Evolutionary conservation across 2,888 invertebrate genomes (phyloP).

Genomic region (Seira musarum): DNA sequence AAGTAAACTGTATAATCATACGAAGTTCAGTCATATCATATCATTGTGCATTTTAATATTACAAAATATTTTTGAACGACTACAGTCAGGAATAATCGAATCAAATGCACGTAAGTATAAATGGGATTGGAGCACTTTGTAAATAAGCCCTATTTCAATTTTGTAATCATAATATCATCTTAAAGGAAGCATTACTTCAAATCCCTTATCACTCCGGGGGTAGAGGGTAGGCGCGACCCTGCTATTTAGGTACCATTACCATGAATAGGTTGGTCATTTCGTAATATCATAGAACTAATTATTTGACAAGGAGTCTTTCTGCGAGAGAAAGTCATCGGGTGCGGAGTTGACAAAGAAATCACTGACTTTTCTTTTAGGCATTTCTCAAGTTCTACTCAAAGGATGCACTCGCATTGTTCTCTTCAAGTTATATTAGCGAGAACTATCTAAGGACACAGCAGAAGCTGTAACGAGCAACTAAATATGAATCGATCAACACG

Average conservation of each 20-base stretch:
- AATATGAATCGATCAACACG: slow-evolving; percentile 54
- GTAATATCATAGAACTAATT: not conserved
- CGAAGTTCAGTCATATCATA: slow-evolving; percentile 42
- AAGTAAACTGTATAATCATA: slow-evolving; percentile 36
- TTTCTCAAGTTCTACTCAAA: slow-evolving; percentile 23
- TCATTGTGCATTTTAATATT: not conserved
- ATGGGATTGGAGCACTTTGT: slow-evolving; percentile 41
- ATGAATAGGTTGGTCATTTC: not conserved
- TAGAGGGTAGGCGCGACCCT: not conserved
- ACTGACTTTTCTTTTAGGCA: slow-evolving; percentile 30
- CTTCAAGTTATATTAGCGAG: slow-evolving; percentile 1
- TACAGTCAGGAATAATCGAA: not conserved
- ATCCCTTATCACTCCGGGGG: slow-evolving; percentile 8
- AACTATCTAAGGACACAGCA: not conserved
- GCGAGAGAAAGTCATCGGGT: slow-evolving; percentile 16
- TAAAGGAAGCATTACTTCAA: not conserved
- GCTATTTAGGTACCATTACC: not conserved
- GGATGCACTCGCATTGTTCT: slow-evolving; percentile 7
- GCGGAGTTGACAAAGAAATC: slow-evolving; percentile 23
- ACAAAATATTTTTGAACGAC: not conserved
- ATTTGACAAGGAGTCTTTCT: not conserved
- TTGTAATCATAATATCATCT: slow-evolving; percentile 14
- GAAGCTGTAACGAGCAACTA: slow-evolving; percentile 11
- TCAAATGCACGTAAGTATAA: slow-evolving; percentile 6
- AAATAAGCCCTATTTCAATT: slow-evolving; percentile 30